A percentile compares a stretch with the other conserved stretches of the same genome.
Conservation (phyloP, 2,888 invertebrate species). For the Orthosia incerta region DNA sequence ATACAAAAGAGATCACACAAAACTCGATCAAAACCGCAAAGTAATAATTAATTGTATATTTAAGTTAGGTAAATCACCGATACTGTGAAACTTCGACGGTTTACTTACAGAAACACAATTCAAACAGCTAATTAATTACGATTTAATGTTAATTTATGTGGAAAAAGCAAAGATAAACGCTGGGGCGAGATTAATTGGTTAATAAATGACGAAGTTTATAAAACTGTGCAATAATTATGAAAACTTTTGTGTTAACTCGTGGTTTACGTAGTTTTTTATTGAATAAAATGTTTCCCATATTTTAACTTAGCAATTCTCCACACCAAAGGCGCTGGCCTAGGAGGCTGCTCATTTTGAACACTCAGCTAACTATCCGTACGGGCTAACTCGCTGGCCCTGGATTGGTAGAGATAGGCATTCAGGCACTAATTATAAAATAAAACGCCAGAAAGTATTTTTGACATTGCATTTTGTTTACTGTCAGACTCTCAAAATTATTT, state of each 20-base stretch:
- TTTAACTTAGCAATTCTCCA: neutral
- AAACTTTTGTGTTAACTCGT: neutral
- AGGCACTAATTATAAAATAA: too few relatives aligned
- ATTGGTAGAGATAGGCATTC: too few relatives aligned
- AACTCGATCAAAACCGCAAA: constrained; percentile 24
- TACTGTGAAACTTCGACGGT: constrained; percentile 40
- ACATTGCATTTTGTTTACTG: too few relatives aligned
- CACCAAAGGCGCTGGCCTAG: too few relatives aligned
- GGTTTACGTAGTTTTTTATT: neutral
- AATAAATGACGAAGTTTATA: constrained; percentile 34
- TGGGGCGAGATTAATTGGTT: constrained; percentile 21
- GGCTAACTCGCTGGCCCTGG: too few relatives aligned
- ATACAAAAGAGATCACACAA: constrained; percentile 10
- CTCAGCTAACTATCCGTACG: too few relatives aligned
- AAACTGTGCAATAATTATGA: constrained; percentile 17
- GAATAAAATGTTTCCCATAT: neutral
- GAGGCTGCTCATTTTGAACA: too few relatives aligned
- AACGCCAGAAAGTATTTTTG: too few relatives aligned
- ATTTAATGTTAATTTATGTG: constrained; percentile 48
- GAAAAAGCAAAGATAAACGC: constrained; percentile 36
- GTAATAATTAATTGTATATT: constrained; percentile 51
- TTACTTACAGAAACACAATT: constrained; percentile 53
- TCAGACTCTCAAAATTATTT: too few relatives aligned
- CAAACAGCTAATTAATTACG: constrained; percentile 45
- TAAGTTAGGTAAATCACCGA: constrained; percentile 36